Conservation (phyloP, 2,888 invertebrate genomes). For the Lasioglossum leucozonium region DNA sequence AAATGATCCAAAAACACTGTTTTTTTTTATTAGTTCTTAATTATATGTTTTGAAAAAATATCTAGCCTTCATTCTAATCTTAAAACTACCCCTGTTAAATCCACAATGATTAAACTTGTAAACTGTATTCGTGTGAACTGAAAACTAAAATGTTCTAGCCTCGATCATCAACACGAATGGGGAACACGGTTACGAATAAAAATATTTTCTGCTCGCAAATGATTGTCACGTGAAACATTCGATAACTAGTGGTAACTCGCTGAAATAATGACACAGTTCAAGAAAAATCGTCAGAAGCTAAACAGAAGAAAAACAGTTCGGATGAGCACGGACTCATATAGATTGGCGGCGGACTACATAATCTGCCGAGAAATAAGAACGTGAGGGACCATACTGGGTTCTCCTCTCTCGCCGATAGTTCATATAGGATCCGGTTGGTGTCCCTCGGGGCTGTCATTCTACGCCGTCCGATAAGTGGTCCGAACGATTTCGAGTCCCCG, state of each 20-base stretch:
- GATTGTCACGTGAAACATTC: background rate
- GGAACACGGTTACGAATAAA: background rate
- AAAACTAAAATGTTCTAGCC: background rate
- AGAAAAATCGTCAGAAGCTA: background rate
- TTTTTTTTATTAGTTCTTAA: background rate
- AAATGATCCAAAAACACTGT: background rate
- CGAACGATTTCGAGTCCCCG: slow-evolving; percentile 14
- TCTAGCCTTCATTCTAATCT: background rate
- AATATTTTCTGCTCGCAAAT: background rate
- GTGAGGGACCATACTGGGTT: background rate
- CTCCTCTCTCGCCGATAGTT: background rate
- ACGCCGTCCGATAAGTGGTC: slow-evolving; percentile 40
- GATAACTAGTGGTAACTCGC: background rate
- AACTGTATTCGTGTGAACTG: background rate
- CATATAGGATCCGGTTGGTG: slow-evolving; percentile 11
- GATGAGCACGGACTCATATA: background rate
- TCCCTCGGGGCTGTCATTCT: slow-evolving; percentile 25
- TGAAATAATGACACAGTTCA: background rate
- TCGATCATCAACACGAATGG: too few relatives aligned
- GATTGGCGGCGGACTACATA: background rate
- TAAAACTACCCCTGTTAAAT: too few relatives aligned
- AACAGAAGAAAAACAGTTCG: background rate
- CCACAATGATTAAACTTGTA: too few relatives aligned
- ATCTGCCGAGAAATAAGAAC: background rate
- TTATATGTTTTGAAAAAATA: background rate